Evolutionary conservation across 2,888 invertebrate species (phyloP).

Genomic region (Dryocosmus kuriphilus): DNA sequence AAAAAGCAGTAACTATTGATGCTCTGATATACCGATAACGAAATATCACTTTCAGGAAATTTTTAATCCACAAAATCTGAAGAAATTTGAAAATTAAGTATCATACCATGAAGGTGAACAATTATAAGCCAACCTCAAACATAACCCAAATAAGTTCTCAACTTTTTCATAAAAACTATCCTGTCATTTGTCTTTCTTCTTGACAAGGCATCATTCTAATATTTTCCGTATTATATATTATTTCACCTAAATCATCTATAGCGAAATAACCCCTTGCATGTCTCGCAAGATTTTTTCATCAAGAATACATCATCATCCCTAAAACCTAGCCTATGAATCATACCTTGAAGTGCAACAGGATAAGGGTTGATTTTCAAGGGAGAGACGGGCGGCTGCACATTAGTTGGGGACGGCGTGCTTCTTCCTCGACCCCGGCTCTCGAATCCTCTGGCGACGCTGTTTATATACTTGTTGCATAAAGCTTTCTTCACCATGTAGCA

Average conservation of each 20-base stretch:
- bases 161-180: not conserved
- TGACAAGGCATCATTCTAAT: not conserved
- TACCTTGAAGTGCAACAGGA: conserved; percentile 68
- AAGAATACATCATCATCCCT: not conserved
- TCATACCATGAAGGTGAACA: no score
- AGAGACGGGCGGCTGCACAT: conserved; percentile 58
- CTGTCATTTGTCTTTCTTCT: not conserved
- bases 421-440: conserved; percentile 72
- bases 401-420: conserved; percentile 68
- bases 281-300: not conserved
- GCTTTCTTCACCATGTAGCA: conserved; percentile 87
- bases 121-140: not conserved
- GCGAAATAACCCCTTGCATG: not conserved
- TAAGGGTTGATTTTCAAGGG: conserved; percentile 63
- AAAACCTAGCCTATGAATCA: conserved; percentile 20
- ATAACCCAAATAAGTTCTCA: not conserved
- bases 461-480: conserved; percentile 79
- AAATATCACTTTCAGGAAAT: no score
- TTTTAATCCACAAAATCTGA: no score
- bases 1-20: no score
- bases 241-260: not conserved
- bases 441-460: conserved; percentile 73
- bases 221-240: not conserved
- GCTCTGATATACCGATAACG: no score
- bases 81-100: no score